Conservation (phyloP, 2,888 invertebrate species). For the Notodonta ziczac region DNA sequence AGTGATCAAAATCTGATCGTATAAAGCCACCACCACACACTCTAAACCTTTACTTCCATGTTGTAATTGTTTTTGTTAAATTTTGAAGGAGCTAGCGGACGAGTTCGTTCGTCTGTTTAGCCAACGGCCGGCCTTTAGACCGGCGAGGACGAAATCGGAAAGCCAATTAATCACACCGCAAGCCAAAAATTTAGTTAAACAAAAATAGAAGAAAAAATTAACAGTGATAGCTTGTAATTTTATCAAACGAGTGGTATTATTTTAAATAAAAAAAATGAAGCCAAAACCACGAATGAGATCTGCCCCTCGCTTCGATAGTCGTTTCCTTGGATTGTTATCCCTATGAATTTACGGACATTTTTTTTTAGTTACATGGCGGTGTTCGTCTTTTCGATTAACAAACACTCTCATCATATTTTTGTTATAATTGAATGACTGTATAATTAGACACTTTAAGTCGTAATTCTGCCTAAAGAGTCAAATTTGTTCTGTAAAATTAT, state of each 20-base stretch:
- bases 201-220: constrained; percentile 74
- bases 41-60: constrained; percentile 82
- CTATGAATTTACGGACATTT: not conserved
- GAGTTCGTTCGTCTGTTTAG: constrained; percentile 49
- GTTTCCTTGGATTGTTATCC: constrained; percentile 13
- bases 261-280: constrained; percentile 69
- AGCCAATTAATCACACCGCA: constrained; percentile 84
- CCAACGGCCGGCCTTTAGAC: constrained; percentile 44
- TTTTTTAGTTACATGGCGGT: not conserved
- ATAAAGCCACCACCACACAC: constrained; percentile 84
- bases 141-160: constrained; percentile 52
- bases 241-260: constrained; percentile 81
- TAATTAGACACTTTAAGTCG: no score
- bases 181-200: constrained; percentile 79
- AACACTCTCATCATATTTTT: no score
- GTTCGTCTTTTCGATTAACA: no score
- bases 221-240: constrained; percentile 78
- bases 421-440: no score
- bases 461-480: no score
- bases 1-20: constrained; percentile 69
- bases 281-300: constrained; percentile 81
- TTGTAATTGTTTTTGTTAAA: constrained; percentile 73
- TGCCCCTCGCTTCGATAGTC: constrained; percentile 57
- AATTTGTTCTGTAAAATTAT: no score
- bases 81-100: constrained; percentile 72